Evolutionary conservation across 2,888 invertebrate genomes (phyloP), one percentile per base, ranked within the genome.

Genomic region (Caenorhabditis sp.): DNA sequence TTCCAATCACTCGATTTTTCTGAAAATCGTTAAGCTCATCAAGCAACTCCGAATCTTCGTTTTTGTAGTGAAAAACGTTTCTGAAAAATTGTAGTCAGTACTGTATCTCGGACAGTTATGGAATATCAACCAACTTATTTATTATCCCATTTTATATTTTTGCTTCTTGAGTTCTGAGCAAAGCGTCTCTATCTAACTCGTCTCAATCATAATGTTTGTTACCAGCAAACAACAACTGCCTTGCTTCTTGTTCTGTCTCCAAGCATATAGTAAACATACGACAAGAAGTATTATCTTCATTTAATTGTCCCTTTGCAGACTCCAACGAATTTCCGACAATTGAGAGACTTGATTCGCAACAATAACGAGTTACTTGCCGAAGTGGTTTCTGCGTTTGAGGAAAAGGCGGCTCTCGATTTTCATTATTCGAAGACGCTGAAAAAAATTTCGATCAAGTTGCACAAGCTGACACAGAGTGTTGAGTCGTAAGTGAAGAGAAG

Each of bases 371-470:
- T 83, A 16, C 58, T 88, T 8, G 82, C 77, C n/a, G 88, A 88
- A 58, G 80, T 88, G 16, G 84, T 88, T 12, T 58, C 77, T 16
- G 84, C 86, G 28, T 85, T 88, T 35, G 88, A 88, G 51, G 88
- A 88, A 51, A 87, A 87, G 66, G 86, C 87, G 0, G 85, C 85
- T n/a, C 68, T 88, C 28, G 88, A 87, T 70, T 85, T 86, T 51
- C 85, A 87, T 26, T 88, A 88, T 59, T 86, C 88, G 26, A 88
- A 88, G 74, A 81, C 85, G 38, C 72, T 88, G 80, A 85, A 88
- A 59, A 87, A 87, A 35, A 72, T 88, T 22, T 85, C 88, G 14
- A 81, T 82, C 16, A 49, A 84, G 16, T 59, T 88, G 38, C 88
- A 88, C 69, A 88, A 88, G 47, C 76, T 86, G 16, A 80, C 87